Conservation (phyloP, 2,113 vertebrate genomes). For the Cervus canadensis region DNA sequence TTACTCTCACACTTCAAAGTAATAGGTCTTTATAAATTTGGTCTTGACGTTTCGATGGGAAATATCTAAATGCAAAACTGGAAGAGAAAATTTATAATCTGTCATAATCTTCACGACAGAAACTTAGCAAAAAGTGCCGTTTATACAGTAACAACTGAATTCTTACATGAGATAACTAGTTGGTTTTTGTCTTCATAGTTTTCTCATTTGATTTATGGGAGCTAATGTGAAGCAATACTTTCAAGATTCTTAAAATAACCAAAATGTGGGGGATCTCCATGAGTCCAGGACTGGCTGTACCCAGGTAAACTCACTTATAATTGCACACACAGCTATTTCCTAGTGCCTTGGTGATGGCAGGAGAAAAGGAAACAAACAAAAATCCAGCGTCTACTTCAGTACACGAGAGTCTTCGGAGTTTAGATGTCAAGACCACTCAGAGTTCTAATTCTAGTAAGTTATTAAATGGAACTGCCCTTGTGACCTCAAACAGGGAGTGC, state of each 20-base stretch:
- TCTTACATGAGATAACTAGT: background rate
- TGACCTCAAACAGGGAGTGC: background rate
- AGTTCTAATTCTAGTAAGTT: background rate
- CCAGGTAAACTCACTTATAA: too few relatives aligned
- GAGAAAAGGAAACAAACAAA: background rate
- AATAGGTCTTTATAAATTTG: background rate
- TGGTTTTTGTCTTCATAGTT: background rate
- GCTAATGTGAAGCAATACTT: background rate
- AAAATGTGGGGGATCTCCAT: background rate
- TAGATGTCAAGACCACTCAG: background rate
- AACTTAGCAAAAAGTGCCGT: background rate
- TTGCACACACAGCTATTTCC: background rate
- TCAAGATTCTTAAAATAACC: background rate
- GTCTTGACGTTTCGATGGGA: background rate
- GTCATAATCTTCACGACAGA: background rate
- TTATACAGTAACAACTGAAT: background rate
- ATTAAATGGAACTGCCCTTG: background rate
- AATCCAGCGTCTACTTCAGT: background rate
- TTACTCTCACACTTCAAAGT: background rate
- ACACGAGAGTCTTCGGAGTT: background rate
- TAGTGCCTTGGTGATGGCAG: background rate
- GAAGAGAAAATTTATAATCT: background rate
- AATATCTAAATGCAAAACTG: background rate
- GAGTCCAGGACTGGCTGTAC: background rate
- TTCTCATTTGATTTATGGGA: background rate